These are phyloP conservation scores for Phalanger gymnotis DNA, from an alignment of 2,797 vertebrate species.

Conservation along the genomic window DNA sequence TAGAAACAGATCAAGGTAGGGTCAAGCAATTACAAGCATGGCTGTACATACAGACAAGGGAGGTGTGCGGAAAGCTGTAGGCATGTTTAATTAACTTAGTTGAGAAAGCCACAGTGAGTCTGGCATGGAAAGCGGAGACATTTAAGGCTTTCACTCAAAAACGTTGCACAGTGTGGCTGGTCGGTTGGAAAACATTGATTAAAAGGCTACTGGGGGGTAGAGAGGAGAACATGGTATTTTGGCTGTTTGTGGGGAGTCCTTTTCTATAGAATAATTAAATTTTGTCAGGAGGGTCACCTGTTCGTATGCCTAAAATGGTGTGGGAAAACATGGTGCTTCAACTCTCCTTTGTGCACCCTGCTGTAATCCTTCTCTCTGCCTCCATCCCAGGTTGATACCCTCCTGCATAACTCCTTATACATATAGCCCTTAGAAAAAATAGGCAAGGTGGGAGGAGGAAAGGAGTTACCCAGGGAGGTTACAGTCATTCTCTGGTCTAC, in stretches of 20 bases:
- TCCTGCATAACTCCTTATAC: neutral
- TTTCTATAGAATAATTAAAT: neutral
- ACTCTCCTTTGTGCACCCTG: neutral
- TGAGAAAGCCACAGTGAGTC: constrained; percentile 52
- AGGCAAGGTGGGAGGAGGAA: neutral
- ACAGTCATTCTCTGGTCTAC: neutral
- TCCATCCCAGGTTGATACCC: neutral
- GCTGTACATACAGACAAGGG: constrained; percentile 50
- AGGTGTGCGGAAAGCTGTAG: neutral
- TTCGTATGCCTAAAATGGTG: neutral
- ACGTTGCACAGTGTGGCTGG: neutral
- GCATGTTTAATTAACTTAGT: constrained; percentile 62
- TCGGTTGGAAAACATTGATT: neutral
- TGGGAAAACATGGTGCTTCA: neutral
- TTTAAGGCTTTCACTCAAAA: constrained; percentile 24
- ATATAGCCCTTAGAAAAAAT: neutral
- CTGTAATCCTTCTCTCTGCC: neutral
- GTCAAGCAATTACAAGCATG: constrained; percentile 56
- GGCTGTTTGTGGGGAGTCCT: neutral
- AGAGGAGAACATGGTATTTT: neutral
- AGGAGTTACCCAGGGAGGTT: neutral
- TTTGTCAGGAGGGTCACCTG: neutral
- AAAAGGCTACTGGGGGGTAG: neutral
- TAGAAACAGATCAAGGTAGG: constrained; percentile 71
- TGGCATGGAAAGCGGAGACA: constrained; percentile 47